Evolutionary conservation across 2,888 invertebrate species (phyloP).

Genomic region (Trilocha varians): DNA sequence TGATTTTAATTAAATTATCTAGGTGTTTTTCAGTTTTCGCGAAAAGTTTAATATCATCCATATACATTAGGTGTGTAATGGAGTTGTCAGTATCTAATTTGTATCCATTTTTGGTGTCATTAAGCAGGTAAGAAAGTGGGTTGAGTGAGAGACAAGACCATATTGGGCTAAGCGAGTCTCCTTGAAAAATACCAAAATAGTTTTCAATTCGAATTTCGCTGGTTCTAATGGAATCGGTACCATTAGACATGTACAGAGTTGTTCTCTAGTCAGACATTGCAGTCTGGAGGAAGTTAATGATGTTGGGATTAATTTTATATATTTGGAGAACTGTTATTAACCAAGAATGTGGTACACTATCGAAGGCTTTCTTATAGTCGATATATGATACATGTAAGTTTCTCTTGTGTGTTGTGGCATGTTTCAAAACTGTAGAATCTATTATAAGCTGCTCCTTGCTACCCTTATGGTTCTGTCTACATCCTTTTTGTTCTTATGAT

Average conservation of each 20-base stretch:
- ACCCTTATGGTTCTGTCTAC: slow-evolving; percentile 7
- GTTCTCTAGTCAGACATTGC: slow-evolving; percentile 10
- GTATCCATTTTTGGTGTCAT: not conserved
- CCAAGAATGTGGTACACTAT: slow-evolving; percentile 9
- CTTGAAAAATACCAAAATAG: slow-evolving; percentile 10
- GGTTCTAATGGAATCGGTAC: not conserved
- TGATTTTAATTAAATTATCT: slow-evolving; percentile 1
- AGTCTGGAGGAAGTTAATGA: slow-evolving; percentile 4
- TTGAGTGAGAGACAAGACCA: slow-evolving; percentile 12
- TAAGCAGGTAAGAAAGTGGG: slow-evolving; percentile 4
- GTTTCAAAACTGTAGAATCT: slow-evolving; percentile 6
- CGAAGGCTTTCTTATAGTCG: slow-evolving; percentile 7
- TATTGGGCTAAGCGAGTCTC: slow-evolving; percentile 9
- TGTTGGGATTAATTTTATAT: slow-evolving; percentile 9
- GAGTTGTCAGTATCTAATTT: not conserved
- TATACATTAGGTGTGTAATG: slow-evolving; percentile 1
- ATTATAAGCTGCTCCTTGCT: slow-evolving; percentile 10
- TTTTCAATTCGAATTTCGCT: slow-evolving; percentile 6
- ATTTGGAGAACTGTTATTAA: slow-evolving; percentile 6
- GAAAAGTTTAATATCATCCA: slow-evolving; percentile 1
- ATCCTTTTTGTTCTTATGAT: slow-evolving; percentile 9
- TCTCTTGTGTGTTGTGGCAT: slow-evolving; percentile 1
- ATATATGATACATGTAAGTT: slow-evolving; percentile 6
- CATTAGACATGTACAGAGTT: not conserved
- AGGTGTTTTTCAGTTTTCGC: slow-evolving; percentile 1